Conservation (phyloP, 2,113 vertebrate species). For the Cairina moschata region DNA sequence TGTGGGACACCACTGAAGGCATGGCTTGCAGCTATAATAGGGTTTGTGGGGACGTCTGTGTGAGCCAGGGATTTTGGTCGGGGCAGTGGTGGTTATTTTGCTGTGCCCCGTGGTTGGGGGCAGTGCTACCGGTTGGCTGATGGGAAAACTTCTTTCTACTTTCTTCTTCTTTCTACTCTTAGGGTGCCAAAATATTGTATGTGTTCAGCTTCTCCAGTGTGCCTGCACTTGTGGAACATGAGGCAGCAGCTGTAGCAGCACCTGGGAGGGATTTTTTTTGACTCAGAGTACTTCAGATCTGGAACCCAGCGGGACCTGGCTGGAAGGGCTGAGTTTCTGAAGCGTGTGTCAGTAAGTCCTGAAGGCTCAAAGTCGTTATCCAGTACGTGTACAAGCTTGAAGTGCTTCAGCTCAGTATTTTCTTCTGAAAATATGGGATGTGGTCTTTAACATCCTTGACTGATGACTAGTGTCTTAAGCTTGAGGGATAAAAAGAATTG, state of each 20-base stretch:
- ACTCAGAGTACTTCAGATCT: not conserved
- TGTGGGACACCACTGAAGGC: not conserved
- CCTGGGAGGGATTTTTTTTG: not conserved
- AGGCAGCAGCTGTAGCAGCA: not conserved
- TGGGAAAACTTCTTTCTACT: not conserved
- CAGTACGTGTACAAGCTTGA: not conserved
- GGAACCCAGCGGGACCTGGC: not conserved
- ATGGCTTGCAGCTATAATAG: not conserved
- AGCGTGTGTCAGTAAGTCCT: not conserved
- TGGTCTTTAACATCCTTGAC: not conserved
- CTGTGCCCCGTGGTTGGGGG: not conserved
- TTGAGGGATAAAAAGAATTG: not conserved
- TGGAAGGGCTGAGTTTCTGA: not conserved
- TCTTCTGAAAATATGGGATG: not conserved
- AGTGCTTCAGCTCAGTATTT: not conserved
- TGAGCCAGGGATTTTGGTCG: not conserved
- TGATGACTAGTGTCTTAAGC: not conserved
- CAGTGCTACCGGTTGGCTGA: not conserved
- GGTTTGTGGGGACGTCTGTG: not conserved
- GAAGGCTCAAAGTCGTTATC: not conserved
- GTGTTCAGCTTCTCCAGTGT: not conserved
- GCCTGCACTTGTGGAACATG: not conserved
- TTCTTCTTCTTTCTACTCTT: not conserved
- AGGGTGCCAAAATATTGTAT: not conserved
- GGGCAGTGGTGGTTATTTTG: not conserved